A percentile compares a stretch with the other conserved stretches of the same genome.
Evolutionary conservation across 2,888 invertebrate species (phyloP).

Genomic region (Tiliacea citrago): DNA sequence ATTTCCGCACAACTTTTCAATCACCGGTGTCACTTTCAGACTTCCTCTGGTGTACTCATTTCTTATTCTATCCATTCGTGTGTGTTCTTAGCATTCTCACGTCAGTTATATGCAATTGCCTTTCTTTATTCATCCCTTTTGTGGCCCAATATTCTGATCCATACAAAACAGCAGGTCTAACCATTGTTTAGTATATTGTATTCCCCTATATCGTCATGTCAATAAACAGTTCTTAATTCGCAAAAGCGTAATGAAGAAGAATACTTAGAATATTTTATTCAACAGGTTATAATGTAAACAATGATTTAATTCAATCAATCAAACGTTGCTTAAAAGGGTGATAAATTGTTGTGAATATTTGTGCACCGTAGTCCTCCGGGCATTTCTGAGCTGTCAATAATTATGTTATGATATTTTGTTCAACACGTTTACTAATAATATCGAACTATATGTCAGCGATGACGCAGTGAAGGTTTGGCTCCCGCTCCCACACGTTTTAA

Average conservation of each 20-base stretch:
- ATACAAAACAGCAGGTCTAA: too few relatives aligned
- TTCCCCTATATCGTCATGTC: not conserved
- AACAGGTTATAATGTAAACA: constrained; percentile 17
- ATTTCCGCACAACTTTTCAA: too few relatives aligned
- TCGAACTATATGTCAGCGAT: not conserved
- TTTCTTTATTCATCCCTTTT: too few relatives aligned
- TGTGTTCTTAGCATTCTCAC: too few relatives aligned
- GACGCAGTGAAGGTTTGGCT: not conserved
- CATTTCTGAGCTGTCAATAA: constrained; percentile 28
- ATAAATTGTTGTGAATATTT: constrained; percentile 39
- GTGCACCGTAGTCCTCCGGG: constrained; percentile 23
- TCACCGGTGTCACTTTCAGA: too few relatives aligned
- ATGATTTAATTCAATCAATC: constrained; percentile 44
- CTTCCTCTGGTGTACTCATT: too few relatives aligned
- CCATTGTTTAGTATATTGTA: too few relatives aligned
- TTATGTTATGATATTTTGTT: constrained; percentile 35
- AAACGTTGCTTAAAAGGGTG: constrained; percentile 16
- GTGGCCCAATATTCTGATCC: too few relatives aligned
- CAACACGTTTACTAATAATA: constrained; percentile 9
- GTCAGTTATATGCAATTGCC: too few relatives aligned
- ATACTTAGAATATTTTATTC: constrained; percentile 15
- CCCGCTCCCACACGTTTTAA: not conserved
- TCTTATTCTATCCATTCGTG: too few relatives aligned
- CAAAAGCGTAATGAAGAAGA: not conserved
- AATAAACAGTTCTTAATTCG: constrained; percentile 15